A percentile compares a stretch with the other conserved stretches of the same genome.
phyloP scores from a whole-genome alignment of 2,888 invertebrate species.

The Drosophila formosana region DNA sequence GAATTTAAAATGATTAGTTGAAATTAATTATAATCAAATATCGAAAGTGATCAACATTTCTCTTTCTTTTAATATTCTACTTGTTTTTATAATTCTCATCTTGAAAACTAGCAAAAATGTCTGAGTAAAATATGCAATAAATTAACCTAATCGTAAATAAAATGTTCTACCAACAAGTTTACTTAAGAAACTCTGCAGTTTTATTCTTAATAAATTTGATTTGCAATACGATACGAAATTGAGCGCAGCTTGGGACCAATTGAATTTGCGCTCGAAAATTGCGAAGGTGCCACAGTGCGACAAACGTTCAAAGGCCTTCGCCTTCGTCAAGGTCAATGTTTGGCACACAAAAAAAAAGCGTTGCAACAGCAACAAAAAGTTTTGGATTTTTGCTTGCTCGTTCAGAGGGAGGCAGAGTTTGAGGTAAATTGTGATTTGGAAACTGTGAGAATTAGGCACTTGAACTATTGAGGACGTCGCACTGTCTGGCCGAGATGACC shows the following conservation, averaged over 20 bases:
- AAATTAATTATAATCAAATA: too few species aligned
- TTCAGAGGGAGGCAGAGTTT: neutral
- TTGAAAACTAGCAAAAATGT: too few species aligned
- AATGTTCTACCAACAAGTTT: too few species aligned
- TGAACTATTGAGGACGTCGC: slow-evolving; percentile 52
- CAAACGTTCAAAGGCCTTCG: slow-evolving; percentile 38
- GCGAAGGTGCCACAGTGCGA: slow-evolving; percentile 35
- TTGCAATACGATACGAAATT: slow-evolving; percentile 1
- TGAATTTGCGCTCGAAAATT: neutral
- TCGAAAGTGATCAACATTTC: too few species aligned
- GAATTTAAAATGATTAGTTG: too few species aligned
- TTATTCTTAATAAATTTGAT: slow-evolving; percentile 1
- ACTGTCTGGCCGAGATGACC: slow-evolving; percentile 54
- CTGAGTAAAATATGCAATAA: too few species aligned
- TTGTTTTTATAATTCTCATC: too few species aligned
- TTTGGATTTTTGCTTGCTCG: neutral
- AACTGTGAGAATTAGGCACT: slow-evolving; percentile 55
- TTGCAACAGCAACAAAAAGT: slow-evolving; percentile 15
- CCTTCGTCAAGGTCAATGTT: slow-evolving; percentile 65
- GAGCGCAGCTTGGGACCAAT: neutral
- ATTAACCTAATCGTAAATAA: too few species aligned
- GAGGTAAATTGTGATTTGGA: slow-evolving; percentile 25
- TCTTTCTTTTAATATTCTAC: too few species aligned
- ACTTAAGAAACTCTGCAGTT: neutral
- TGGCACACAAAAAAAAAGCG: slow-evolving; percentile 14